Evolutionary conservation across 2,113 vertebrate genomes (phyloP).

Genomic region (Chelonoidis abingdonii): DNA sequence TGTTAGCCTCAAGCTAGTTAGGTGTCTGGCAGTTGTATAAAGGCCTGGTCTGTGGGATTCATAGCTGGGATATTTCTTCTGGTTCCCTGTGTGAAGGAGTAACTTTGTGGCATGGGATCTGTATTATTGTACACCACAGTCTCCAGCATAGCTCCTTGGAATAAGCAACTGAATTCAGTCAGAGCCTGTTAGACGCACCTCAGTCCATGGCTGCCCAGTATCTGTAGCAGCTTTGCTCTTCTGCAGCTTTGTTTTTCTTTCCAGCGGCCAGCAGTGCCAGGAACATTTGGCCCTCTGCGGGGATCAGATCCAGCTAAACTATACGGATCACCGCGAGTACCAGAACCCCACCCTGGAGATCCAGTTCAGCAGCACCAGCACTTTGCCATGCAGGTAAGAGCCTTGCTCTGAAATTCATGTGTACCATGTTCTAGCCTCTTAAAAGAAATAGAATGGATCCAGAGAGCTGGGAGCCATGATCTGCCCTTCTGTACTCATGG

Average conservation of each 20-base stretch:
- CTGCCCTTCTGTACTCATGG: not conserved
- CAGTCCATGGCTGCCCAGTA: not conserved
- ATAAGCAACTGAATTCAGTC: not conserved
- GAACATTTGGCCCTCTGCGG: constrained; percentile 82
- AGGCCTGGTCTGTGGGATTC: rapidly evolving
- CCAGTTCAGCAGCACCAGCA: constrained; percentile 81
- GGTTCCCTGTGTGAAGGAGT: not conserved
- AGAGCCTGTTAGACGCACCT: rapidly evolving
- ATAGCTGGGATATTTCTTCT: not conserved
- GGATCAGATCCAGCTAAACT: constrained; percentile 82
- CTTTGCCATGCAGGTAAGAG: constrained; percentile 89
- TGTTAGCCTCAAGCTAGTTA: not conserved
- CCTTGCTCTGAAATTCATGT: not conserved
- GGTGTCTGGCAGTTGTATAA: not conserved
- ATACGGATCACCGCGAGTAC: constrained; percentile 79
- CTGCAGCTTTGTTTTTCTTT: not conserved
- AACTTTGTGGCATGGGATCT: not conserved
- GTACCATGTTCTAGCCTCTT: not conserved
- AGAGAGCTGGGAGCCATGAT: not conserved
- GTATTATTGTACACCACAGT: not conserved
- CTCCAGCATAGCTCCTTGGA: rapidly evolving
- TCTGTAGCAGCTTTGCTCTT: not conserved
- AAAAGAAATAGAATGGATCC: not conserved
- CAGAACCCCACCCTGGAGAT: constrained; percentile 83
- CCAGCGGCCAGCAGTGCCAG: constrained; percentile 77